Conservation (phyloP, 2,113 vertebrate genomes). For the Trichomycterus rosablanca region DNA sequence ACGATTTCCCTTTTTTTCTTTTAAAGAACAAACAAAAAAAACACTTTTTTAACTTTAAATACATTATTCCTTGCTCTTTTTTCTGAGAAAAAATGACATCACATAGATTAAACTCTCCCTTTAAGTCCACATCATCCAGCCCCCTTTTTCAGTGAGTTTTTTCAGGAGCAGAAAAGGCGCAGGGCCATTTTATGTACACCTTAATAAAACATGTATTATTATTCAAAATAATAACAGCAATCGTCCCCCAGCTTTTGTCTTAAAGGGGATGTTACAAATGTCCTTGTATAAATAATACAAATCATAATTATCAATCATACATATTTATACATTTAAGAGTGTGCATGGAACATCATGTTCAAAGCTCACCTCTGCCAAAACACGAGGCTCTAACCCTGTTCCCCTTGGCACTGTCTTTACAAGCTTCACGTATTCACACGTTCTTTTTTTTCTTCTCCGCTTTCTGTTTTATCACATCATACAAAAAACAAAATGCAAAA, state of each 20-base stretch:
- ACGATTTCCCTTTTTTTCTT: slow-evolving; percentile 49
- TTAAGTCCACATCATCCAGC: slow-evolving; percentile 10
- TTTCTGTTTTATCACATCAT: slow-evolving; percentile 28
- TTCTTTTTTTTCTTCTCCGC: not conserved
- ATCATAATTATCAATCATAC: slow-evolving; percentile 58
- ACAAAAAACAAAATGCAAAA: slow-evolving; percentile 36
- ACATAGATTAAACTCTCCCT: slow-evolving; percentile 41
- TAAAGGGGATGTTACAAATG: slow-evolving; percentile 53
- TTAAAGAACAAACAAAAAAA: slow-evolving; percentile 62
- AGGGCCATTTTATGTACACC: slow-evolving; percentile 55
- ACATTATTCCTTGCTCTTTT: slow-evolving; percentile 44
- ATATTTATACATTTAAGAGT: slow-evolving; percentile 53
- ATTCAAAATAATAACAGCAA: slow-evolving; percentile 61
- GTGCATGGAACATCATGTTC: slow-evolving; percentile 40
- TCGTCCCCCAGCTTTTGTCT: slow-evolving; percentile 39
- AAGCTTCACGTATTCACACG: slow-evolving; percentile 46
- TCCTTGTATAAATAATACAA: slow-evolving; percentile 69
- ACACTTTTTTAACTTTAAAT: slow-evolving; percentile 52
- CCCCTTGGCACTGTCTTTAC: slow-evolving; percentile 31
- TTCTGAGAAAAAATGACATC: slow-evolving; percentile 50
- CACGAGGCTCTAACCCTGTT: slow-evolving; percentile 41
- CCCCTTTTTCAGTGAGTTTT: slow-evolving; percentile 27
- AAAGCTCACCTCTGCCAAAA: slow-evolving; percentile 37
- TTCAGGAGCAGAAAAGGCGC: slow-evolving; percentile 29
- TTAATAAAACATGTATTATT: slow-evolving; percentile 56